A percentile compares a stretch with the other conserved stretches of the same genome.
These are phyloP conservation scores for Dendropsophus ebraccatus DNA, from an alignment of 2,113 vertebrate genomes.

Conservation along the genomic window DNA sequence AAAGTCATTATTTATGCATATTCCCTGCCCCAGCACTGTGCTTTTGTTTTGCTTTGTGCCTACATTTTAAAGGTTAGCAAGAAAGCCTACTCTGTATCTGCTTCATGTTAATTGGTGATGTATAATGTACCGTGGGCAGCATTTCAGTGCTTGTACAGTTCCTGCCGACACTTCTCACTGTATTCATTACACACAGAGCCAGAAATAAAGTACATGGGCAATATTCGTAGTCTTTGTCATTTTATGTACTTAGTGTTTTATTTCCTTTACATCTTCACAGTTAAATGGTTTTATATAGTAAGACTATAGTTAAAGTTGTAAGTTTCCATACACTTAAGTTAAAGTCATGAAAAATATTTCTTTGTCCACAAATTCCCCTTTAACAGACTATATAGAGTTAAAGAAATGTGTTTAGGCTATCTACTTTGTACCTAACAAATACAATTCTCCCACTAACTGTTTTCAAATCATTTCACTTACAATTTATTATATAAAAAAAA, in stretches of 20 bases:
- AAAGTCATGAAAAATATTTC: no score
- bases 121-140: slow-evolving; percentile 73
- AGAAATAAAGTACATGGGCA: slow-evolving; percentile 75
- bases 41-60: slow-evolving; percentile 73
- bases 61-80: slow-evolving; percentile 74
- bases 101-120: slow-evolving; percentile 76
- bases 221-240: slow-evolving; percentile 50
- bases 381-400: no score
- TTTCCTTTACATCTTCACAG: background rate
- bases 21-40: slow-evolving; percentile 62
- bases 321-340: no score
- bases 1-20: slow-evolving; percentile 75
- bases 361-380: no score
- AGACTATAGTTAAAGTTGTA: no score
- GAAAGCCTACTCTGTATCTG: slow-evolving; percentile 72
- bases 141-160: slow-evolving; percentile 76
- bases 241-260: background rate
- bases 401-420: no score
- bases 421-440: no score
- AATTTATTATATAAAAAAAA: no score
- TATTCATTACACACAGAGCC: slow-evolving; percentile 71
- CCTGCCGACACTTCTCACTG: slow-evolving; percentile 66
- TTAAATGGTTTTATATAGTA: no score
- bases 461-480: no score
- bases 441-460: no score